These are phyloP conservation scores for Ptyas mucosa DNA, from an alignment of 2,113 vertebrate species.

Conservation along the genomic window DNA sequence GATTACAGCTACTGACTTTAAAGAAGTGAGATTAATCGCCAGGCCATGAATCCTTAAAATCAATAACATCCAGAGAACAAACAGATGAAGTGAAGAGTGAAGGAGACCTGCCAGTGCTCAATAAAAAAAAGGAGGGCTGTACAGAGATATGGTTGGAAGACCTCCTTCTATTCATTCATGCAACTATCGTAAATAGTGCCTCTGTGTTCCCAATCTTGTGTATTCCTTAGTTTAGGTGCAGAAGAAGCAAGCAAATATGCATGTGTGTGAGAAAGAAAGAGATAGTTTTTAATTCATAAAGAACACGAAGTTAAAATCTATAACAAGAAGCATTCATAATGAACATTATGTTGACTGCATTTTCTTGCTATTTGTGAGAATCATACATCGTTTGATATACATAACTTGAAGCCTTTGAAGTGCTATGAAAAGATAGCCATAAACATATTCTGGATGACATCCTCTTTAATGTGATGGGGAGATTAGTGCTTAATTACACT, in stretches of 20 bases:
- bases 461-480: not conserved
- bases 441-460: not conserved
- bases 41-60: not conserved
- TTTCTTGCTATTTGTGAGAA: not conserved
- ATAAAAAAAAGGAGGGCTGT: not conserved
- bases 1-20: not conserved
- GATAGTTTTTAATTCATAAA: not conserved
- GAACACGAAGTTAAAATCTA: not conserved
- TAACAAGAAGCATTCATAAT: not conserved
- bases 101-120: not conserved
- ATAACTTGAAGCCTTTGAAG: not conserved
- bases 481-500: slow-evolving; percentile 2
- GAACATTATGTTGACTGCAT: not conserved
- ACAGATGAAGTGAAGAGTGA: not conserved
- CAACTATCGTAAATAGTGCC: not conserved
- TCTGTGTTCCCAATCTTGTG: not conserved
- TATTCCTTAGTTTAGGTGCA: not conserved
- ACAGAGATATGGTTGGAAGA: not conserved
- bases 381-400: not conserved
- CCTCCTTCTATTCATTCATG: not conserved
- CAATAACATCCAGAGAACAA: not conserved
- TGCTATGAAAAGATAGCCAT: not conserved
- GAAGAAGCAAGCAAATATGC: not conserved
- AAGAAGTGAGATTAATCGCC: not conserved
- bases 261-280: not conserved